Conservation (phyloP, 2,888 invertebrate genomes). For the Drosophila suboccidentalis region DNA sequence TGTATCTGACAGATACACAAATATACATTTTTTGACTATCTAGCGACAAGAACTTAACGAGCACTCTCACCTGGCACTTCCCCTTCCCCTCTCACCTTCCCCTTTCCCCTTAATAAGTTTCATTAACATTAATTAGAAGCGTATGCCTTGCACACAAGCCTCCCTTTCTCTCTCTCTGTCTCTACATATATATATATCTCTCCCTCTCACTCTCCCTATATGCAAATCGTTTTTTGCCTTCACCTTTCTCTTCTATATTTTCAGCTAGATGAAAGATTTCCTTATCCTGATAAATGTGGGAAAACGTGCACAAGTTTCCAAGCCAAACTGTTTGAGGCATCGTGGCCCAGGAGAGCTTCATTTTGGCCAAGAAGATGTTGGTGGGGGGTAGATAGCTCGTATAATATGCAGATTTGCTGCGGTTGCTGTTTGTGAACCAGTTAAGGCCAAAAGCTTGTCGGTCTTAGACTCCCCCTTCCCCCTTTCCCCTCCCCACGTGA, state of each 20-base stretch:
- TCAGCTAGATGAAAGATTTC: conserved; percentile 59
- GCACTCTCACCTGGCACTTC: conserved; percentile 6
- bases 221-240: conserved; percentile 61
- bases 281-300: conserved; percentile 66
- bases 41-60: conserved; percentile 3
- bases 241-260: conserved; percentile 23
- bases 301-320: conserved; percentile 74
- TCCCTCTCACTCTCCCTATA: conserved; percentile 26
- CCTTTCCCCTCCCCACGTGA: background rate
- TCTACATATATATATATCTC: background rate
- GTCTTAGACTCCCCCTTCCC: background rate
- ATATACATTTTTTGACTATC: conserved; percentile 14
- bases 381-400: conserved; percentile 14
- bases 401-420: conserved; percentile 70
- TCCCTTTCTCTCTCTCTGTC: background rate
- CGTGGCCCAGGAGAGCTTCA: conserved; percentile 16
- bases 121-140: conserved; percentile 40
- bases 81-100: too few relatives aligned
- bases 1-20: conserved; percentile 12
- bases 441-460: conserved; percentile 47
- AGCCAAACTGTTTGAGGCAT: conserved; percentile 21
- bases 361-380: background rate
- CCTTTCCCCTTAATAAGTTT: background rate
- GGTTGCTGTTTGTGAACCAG: conserved; percentile 48
- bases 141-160: background rate